Evolutionary conservation across 2,888 invertebrate genomes (phyloP), one percentile per base, ranked within the genome.

Genomic region (Eubasilissa splendida): DNA sequence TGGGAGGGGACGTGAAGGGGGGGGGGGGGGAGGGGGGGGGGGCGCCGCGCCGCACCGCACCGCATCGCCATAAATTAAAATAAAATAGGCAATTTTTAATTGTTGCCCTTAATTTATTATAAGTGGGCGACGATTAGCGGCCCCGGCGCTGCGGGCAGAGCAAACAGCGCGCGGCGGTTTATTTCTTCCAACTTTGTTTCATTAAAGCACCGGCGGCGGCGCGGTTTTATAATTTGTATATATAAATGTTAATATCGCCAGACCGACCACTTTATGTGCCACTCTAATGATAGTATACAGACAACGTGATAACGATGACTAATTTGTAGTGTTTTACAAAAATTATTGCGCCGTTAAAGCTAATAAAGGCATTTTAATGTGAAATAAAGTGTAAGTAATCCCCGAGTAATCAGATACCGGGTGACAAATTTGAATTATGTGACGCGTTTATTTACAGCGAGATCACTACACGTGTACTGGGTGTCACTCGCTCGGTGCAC

Each of bases 51-150:
- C 22, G 50, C 68, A 68, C 14, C 54, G 22, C 33, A 33, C 71
- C 71, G 54, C 71, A 54, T 71, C 31, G 71, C 54, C 50, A n/a
- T 54, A 54, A 71, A 71, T 71, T 71, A 53, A 71, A 71, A 71
- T 71, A 54, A 71, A 71, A 71, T 14, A 54, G 22, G 54, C 14
- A 8, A 10, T 53, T 53, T 70, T 71, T 71, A 53, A 54, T 54
- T 56, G 53, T 11, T 71, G 22, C 22, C 71, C 66, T 53, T 71
- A 71, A 71, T 71, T 71, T 42, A 42, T 42, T 42, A 42, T 42
- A 42, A 71, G 71, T 10, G 33, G n/a, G 14, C 42, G 71, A 52
- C 71, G 54, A 71, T 71, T 71, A 71, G 71, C 54, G n/a, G 52
- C 53, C 54, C 54, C 54, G 71, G 22, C 3, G 31, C 11, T 54